Percentiles rank a stretch among this genome's conserved stretches.
These are phyloP conservation scores for Cheilosia vulpina DNA, from an alignment of 2,888 invertebrate species.

Conservation along the genomic window DNA sequence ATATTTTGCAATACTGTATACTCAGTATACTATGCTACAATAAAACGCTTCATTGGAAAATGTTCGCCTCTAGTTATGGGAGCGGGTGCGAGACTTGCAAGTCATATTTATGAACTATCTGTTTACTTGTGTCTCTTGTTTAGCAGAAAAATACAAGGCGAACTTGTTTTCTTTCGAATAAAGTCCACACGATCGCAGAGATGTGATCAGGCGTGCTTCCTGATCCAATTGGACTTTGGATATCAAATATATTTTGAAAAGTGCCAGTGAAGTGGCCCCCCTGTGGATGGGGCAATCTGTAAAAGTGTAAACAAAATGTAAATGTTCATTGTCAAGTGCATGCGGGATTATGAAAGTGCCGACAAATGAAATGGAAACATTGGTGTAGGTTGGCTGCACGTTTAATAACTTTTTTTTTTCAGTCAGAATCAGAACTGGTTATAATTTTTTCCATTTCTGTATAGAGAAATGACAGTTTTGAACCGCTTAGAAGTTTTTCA, in stretches of 20 bases:
- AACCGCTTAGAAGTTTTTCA: too few relatives aligned
- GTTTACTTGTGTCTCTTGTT: slow-evolving; percentile 2
- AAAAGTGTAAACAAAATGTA: slow-evolving; percentile 4
- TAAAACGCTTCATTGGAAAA: slow-evolving; percentile 31
- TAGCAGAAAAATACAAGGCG: not conserved
- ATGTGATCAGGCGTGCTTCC: slow-evolving; percentile 7
- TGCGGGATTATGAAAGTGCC: slow-evolving; percentile 9
- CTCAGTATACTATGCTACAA: not conserved
- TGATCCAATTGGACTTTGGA: slow-evolving; percentile 42
- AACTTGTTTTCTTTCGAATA: slow-evolving; percentile 11
- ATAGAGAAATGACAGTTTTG: not conserved
- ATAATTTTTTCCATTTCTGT: too few relatives aligned
- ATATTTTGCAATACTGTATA: slow-evolving; percentile 5
- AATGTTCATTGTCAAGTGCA: slow-evolving; percentile 36
- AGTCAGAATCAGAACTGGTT: not conserved
- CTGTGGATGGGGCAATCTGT: not conserved
- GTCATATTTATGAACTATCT: slow-evolving; percentile 6
- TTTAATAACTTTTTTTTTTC: not conserved
- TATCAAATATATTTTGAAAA: not conserved
- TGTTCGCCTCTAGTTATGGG: not conserved
- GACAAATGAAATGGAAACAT: slow-evolving; percentile 1
- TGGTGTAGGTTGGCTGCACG: not conserved
- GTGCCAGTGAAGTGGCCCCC: not conserved
- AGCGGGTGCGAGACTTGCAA: slow-evolving; percentile 12
- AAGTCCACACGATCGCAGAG: slow-evolving; percentile 17